Base-by-base conservation (phyloP, 2,113 vertebrate species). In the Ploceus nigricollis region DNA sequence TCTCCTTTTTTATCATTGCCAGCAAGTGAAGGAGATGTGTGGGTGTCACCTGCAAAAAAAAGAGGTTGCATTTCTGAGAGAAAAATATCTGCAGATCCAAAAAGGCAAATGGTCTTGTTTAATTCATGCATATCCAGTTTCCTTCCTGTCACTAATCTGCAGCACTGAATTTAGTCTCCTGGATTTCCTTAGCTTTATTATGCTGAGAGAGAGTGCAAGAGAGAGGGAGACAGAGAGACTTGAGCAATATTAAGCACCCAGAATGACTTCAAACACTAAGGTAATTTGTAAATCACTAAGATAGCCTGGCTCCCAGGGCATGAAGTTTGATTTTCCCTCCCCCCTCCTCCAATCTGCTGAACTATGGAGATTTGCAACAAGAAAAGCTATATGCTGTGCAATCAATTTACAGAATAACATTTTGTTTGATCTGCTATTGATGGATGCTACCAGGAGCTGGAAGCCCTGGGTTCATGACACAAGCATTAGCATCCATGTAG, bases 1-100 rank as follows among this genome's bases (percentile, higher is more conserved):
- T 98, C 98, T 97, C 91, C 89, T 84, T 82, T 90, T 93, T 84
- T 96, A 98, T 98, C 98, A 97, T 96, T 90, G 3, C 92, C 96
- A 90, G 94, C 95, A 91, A 93, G 87, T 87, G 93, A 96, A 97
- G 97, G 97, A 97, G 97, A 97, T 97, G 96, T 98, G 98, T 98
- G 97, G 98, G 98, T 96, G 97, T 97, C 93, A 98, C 97, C 97
- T 98, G 97, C 79, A 87, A 91, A 93, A 70, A 72, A 66, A 75
- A 93, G 53, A 82, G 87, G 86, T 77, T 94, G 78, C 77, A 89
- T 96, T 97, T 95, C 89, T 84, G 91, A 94, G 92, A 96, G 88
- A 96, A 97, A 92, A 97, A 83, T 81, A 95, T 94, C 88, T 95
- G 93, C 82, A 96, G 93, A 96, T 97, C 60, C 71, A 65, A 81